Base-by-base conservation (phyloP, 2,888 invertebrate genomes). In the Pollenia angustigena region DNA sequence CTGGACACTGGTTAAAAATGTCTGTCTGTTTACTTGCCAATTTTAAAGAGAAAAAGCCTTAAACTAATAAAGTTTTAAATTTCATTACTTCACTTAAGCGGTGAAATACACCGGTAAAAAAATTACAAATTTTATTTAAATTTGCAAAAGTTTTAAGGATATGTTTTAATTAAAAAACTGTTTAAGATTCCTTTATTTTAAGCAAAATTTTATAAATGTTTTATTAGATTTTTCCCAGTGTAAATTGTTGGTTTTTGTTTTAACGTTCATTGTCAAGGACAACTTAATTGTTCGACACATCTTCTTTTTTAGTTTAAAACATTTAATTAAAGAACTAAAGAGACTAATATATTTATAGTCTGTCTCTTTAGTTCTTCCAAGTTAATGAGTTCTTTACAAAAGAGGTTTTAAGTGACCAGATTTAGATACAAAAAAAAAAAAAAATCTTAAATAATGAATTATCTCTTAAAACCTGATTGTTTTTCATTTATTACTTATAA, bases 181-280 rank as follows among this genome's bases (percentile, higher is more conserved):
- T 23, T 52, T 52, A 42, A 56, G 10, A 18, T 10, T 48, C 12
- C 9, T 16, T 50, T 50, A 12, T 32, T 23, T 58, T 52, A 3
- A 16, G 7, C 23, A n/a, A 50, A 40, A 18, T 50, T n/a, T 44
- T 60, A 6, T 32, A 6, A 6, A 0, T 32, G 32, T 32, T 32
- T 32, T 32, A 6, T 32, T 6, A 32, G 6, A 32, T 62, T 80
- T 64, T 42, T 81, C 7, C 4, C 46, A 72, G 72, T 81, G 74
- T 82, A 52, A 54, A 16, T 74, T 79, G 58, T 42, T 74, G 71
- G 66, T 18, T 72, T 48, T 56, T 72, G 40, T 69, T 76, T 72
- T 40, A 60, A 64, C 74, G 86, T 88, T 88, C 88, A 88, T 87
- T 88, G 89, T 85, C 88, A 89, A 89, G 89, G 89, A 88, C 89